These are phyloP conservation scores for Meriones psammophilus DNA, from an alignment of 2,797 vertebrate species.

Conservation along the genomic window DNA sequence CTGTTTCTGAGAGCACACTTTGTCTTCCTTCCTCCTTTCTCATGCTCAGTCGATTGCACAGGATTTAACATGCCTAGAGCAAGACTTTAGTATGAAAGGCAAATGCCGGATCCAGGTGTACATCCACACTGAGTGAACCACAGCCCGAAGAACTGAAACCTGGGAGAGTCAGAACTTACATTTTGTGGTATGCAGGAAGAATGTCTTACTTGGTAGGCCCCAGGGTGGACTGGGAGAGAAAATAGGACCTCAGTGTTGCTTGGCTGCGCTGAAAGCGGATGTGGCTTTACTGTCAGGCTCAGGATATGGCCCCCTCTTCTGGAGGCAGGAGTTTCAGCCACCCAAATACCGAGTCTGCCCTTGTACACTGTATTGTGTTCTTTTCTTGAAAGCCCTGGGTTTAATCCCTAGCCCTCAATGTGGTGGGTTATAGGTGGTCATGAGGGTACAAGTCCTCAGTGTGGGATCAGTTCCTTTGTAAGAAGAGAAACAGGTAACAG, in stretches of 20 bases:
- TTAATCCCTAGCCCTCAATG: neutral
- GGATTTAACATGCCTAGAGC: neutral
- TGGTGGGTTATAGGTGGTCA: neutral
- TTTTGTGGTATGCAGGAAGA: neutral
- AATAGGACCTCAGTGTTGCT: neutral
- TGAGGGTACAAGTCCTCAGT: neutral
- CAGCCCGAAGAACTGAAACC: neutral
- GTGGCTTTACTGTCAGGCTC: neutral
- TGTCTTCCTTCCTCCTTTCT: too few species aligned
- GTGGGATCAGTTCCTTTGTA: neutral
- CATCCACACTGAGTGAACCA: neutral
- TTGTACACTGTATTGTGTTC: neutral
- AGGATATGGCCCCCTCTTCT: neutral
- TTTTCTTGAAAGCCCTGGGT: neutral
- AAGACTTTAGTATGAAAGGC: neutral
- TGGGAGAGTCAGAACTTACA: neutral
- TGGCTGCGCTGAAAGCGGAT: neutral
- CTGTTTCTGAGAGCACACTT: neutral
- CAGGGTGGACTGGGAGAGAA: neutral
- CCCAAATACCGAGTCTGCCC: neutral
- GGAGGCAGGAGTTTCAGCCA: neutral
- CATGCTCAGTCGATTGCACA: neutral
- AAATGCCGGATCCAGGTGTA: neutral
- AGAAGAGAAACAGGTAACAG: neutral
- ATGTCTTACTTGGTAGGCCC: neutral